phyloP scores from a whole-genome alignment of 2,888 invertebrate species.

The Archips xylosteana region DNA sequence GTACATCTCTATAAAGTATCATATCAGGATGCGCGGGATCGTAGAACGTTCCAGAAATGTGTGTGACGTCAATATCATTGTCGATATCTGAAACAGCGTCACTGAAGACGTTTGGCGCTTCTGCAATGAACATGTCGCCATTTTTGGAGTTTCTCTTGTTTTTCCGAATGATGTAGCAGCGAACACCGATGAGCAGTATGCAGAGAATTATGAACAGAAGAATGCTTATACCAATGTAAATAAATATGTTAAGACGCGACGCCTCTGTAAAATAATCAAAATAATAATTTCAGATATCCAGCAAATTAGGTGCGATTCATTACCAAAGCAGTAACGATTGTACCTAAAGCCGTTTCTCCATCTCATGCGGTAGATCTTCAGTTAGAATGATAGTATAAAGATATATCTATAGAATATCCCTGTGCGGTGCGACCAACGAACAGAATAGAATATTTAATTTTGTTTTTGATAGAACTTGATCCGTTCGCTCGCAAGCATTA shows the following conservation, averaged over 20 bases:
- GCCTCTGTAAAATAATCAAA: slow-evolving; percentile 55
- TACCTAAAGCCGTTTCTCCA: not conserved
- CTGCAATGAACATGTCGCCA: slow-evolving; percentile 77
- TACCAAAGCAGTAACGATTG: not conserved
- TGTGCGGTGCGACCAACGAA: too few species aligned
- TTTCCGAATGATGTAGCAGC: slow-evolving; percentile 63
- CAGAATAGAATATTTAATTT: too few species aligned
- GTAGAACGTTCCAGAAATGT: slow-evolving; percentile 79
- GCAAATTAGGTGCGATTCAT: not conserved
- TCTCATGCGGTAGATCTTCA: too few species aligned
- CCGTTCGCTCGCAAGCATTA: too few species aligned
- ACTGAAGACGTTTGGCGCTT: slow-evolving; percentile 77
- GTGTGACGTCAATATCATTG: slow-evolving; percentile 76
- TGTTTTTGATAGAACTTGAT: too few species aligned
- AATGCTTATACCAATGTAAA: slow-evolving; percentile 62
- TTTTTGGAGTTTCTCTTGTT: slow-evolving; percentile 67
- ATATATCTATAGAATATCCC: too few species aligned
- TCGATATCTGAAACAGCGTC: slow-evolving; percentile 77
- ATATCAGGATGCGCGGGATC: slow-evolving; percentile 80
- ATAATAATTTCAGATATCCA: not conserved
- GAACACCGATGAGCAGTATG: slow-evolving; percentile 55
- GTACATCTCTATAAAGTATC: slow-evolving; percentile 76
- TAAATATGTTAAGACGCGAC: slow-evolving; percentile 46
- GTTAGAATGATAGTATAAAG: too few species aligned
- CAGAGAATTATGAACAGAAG: slow-evolving; percentile 56